Evolutionary conservation across 2,888 invertebrate species (phyloP).

Genomic region (Ganaspis brasiliensis): DNA sequence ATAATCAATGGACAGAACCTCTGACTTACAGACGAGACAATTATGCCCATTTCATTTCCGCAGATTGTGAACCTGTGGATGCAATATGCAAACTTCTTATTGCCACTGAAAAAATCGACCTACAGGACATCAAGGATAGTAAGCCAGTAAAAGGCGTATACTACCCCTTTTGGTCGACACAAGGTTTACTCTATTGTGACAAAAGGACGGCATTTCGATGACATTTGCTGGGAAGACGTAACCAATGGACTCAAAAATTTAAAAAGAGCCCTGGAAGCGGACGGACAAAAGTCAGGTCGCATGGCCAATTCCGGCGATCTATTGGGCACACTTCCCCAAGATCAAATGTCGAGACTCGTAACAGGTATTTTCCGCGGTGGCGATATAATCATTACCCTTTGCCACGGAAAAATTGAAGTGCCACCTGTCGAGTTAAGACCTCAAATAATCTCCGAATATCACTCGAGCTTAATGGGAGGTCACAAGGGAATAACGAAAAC

Average conservation of each 20-base stretch:
- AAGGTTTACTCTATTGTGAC: constrained; percentile 42
- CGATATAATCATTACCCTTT: constrained; percentile 7
- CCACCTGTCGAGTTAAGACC: constrained; percentile 1
- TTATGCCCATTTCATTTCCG: constrained; percentile 34
- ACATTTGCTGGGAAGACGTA: not conserved
- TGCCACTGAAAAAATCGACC: constrained; percentile 46
- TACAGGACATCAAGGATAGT: not conserved
- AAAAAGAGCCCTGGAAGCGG: not conserved
- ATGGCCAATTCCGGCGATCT: constrained; percentile 46
- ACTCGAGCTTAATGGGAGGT: constrained; percentile 42
- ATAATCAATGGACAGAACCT: not conserved
- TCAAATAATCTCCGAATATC: constrained; percentile 53
- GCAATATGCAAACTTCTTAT: constrained; percentile 23
- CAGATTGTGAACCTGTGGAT: constrained; percentile 37
- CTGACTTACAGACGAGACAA: constrained; percentile 41
- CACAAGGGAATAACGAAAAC: not conserved
- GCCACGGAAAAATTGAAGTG: constrained; percentile 36
- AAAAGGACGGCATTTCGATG: constrained; percentile 40
- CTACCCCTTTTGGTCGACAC: constrained; percentile 23
- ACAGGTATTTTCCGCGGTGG: constrained; percentile 11
- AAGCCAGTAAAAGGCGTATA: constrained; percentile 30
- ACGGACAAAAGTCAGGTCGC: not conserved
- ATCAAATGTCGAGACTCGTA: constrained; percentile 9
- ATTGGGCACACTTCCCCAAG: constrained; percentile 25
- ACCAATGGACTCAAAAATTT: not conserved